Evolutionary conservation across 2,888 invertebrate species (phyloP), one percentile per base, ranked within the genome.

Genomic region (Leptopilina drosophilae): DNA sequence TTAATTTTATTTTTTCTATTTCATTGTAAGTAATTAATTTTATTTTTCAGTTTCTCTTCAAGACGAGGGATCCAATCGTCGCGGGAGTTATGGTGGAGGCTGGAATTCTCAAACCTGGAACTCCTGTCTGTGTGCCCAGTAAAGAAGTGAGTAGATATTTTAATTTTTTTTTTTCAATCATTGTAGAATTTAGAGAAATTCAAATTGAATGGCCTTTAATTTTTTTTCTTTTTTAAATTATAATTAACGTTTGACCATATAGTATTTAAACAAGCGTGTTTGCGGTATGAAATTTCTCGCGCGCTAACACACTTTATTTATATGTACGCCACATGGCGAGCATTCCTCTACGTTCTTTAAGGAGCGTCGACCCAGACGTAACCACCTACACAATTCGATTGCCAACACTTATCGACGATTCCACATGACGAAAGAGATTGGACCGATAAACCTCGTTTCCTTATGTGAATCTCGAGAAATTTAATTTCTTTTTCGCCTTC

Each of bases 21-120:
- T 20, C 20, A 33, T 33, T 33, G 3, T 2, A 33, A 33, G 33
- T 3, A 12, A 40, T 65, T 11, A 65, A 67, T 46, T 53, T 26
- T 26, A 26, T 20, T 53, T 69, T 69, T 26, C 96, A 99, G 93
- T 98, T 96, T 93, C 95, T 99, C 90, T 99, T 99, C 94, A 99
- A 99, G 93, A 97, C 98, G 9, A 95, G 99, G 81, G 99, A 99
- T 93, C 99, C 99, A 9, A 99, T 99, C 91, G 98, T 99, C 33
- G 94, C 97, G 88, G 99, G 99, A 65, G 97, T 99, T 1, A 96
- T 96, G 93, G 95, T 99, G 0, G 99, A 99, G 91, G 98, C 97
- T 40, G 99, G 99, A 64, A 95, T 98, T 80, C 94, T 99, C 66
- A 98, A 97, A 92, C 97, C 98, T 88, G 99, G 99, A 79, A 99